These are phyloP conservation scores for Epinotia demarniana DNA, from an alignment of 2,888 invertebrate genomes.

Conservation along the genomic window DNA sequence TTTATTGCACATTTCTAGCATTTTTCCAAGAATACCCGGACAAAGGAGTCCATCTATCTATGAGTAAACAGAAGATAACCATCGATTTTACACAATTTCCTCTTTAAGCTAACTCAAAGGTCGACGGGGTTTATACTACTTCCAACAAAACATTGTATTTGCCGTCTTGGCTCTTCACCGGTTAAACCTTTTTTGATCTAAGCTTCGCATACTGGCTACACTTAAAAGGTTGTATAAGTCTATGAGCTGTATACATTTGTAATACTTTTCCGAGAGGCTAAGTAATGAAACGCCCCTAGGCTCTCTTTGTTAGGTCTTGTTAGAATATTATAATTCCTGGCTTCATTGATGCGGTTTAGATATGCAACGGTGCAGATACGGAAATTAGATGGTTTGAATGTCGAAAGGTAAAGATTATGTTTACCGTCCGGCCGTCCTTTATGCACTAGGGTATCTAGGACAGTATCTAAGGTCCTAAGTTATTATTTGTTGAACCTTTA, in stretches of 20 bases:
- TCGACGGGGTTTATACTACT: conserved; percentile 49
- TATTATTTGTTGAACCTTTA: conserved; percentile 24
- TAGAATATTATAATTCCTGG: conserved; percentile 57
- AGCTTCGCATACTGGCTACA: background rate
- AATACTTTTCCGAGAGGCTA: conserved; percentile 32
- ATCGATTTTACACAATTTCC: conserved; percentile 39
- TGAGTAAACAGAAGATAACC: conserved; percentile 30
- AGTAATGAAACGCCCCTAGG: conserved; percentile 58
- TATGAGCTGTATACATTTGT: background rate
- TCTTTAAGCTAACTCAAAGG: conserved; percentile 52
- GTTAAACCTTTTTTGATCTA: background rate
- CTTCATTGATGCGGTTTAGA: conserved; percentile 45
- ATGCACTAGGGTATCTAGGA: conserved; percentile 23
- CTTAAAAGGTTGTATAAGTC: background rate
- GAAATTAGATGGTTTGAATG: conserved; percentile 45
- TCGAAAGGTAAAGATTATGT: conserved; percentile 36
- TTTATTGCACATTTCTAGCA: background rate
- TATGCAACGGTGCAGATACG: conserved; percentile 37
- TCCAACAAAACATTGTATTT: background rate
- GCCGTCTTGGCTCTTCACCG: background rate
- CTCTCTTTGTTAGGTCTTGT: conserved; percentile 60
- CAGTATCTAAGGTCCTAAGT: conserved; percentile 4
- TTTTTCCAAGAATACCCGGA: background rate
- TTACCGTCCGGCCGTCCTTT: conserved; percentile 16
- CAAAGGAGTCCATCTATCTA: conserved; percentile 14